Evolutionary conservation across 2,888 invertebrate species (phyloP), one percentile per base, ranked within the genome.

Genomic region (Sarcophaga carnaria): DNA sequence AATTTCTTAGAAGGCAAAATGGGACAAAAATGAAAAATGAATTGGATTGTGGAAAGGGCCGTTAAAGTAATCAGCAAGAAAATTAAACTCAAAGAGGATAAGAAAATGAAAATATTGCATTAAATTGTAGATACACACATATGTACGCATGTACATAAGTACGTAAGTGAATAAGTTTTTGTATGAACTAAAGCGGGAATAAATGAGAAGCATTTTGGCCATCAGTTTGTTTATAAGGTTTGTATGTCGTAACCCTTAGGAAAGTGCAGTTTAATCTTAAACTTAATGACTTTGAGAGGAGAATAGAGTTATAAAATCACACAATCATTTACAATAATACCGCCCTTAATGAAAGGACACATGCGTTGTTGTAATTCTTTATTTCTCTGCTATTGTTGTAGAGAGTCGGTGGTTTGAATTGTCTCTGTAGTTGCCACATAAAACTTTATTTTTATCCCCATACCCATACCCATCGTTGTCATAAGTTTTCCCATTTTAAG

Each of bases 241-340:
- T 67, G 45, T 71, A 74, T 67, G 66, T 54, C 20, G 6, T 60
- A 62, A 89, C 90, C 89, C 88, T 88, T 88, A 90, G 90, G 90
- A 90, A 91, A 91, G 90, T 91, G 91, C 91, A 91, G 89, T 91
- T 90, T 90, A 90, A 91, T 91, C 91, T 90, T 88, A 87, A 90
- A 90, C 90, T 91, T 91, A 91, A 91, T 91, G 91, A 83, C 66
- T 87, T 78, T 60, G 79, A 84, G 81, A 84, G 84, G 81, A 82
- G 75, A 75, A 62, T 14, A 37, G 37, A 37, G 8, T 37, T 37
- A 37, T 37, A 62, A 87, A 81, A 84, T 84, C 71, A 70, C 47
- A 64, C 80, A 79, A 79, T 82, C 71, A 87, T 85, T 75, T 79
- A 79, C 74, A 69, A 70, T 64, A 83, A 71, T 79, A 72, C 27